phyloP scores from a whole-genome alignment of 53 echinoderm and acorn worm genomes.

The Holothuria scabra region DNA sequence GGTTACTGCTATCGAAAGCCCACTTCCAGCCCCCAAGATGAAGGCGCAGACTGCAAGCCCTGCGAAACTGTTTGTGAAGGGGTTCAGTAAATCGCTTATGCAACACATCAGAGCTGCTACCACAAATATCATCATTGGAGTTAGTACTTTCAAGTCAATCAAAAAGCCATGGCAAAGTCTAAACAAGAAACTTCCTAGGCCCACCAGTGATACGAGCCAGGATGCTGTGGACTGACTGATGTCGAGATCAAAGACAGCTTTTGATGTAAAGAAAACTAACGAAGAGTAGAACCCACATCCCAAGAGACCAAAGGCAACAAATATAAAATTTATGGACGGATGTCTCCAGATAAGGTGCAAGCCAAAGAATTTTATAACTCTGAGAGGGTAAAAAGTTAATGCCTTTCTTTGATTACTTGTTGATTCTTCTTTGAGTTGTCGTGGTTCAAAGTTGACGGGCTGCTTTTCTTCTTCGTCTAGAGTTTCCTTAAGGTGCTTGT shows the following conservation, averaged over 20 bases:
- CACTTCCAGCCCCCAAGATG: conserved; percentile 41
- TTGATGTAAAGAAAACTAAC: conserved; percentile 36
- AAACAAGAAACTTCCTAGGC: conserved; percentile 26
- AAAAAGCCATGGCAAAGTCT: conserved; percentile 36
- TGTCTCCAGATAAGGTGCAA: conserved; percentile 24
- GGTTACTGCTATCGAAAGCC: conserved; percentile 29
- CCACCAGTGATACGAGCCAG: conserved; percentile 44
- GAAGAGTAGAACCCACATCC: conserved; percentile 50
- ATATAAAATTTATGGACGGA: conserved; percentile 25
- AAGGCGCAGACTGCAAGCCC: conserved; percentile 31
- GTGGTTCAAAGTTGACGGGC: no score
- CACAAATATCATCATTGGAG: conserved; percentile 4
- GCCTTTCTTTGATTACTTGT: no score
- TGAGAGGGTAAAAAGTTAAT: conserved; percentile 1
- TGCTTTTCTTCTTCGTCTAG: neutral
- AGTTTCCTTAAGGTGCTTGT: neutral
- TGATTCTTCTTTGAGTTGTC: no score
- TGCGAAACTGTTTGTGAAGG: conserved; percentile 8
- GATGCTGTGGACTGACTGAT: conserved; percentile 29
- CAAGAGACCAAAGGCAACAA: conserved; percentile 11
- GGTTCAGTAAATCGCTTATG: neutral
- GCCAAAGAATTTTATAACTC: conserved; percentile 24
- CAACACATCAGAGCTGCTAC: conserved; percentile 27
- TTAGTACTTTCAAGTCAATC: conserved; percentile 36
- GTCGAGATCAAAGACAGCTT: conserved; percentile 49